Evolutionary conservation across 2,888 invertebrate genomes (phyloP).

Genomic region (Himalopsyche anomala): DNA sequence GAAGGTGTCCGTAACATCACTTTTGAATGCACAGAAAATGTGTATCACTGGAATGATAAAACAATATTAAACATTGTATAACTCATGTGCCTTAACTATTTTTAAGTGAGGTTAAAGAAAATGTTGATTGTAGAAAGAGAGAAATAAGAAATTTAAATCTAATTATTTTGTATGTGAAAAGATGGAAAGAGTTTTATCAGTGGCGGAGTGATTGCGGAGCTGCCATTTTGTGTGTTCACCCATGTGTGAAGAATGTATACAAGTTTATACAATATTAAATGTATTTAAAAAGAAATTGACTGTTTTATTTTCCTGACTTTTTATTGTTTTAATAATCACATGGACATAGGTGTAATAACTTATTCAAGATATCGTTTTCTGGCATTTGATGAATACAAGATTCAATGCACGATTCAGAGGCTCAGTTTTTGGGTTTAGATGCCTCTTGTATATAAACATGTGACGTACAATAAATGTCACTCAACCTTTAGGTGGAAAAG

Average conservation of each 20-base stretch:
- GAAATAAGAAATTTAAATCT: conserved; percentile 8
- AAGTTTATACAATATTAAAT: conserved; percentile 43
- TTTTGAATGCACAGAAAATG: not conserved
- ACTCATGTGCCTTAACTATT: conserved; percentile 37
- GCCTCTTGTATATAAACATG: too few species aligned
- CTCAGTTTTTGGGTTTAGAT: too few species aligned
- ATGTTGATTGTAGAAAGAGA: not conserved
- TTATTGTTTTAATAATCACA: too few species aligned
- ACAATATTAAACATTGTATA: conserved; percentile 38
- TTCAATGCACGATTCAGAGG: too few species aligned
- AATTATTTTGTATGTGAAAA: conserved; percentile 39
- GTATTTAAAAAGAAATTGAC: not conserved
- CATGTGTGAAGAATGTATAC: conserved; percentile 24
- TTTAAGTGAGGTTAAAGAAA: conserved; percentile 33
- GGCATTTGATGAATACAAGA: too few species aligned
- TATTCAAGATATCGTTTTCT: too few species aligned
- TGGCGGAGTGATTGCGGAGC: conserved; percentile 20
- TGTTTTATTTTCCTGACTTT: not conserved
- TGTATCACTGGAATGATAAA: conserved; percentile 36
- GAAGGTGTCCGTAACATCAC: not conserved
- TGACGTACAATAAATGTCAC: too few species aligned
- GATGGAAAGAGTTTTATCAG: conserved; percentile 1
- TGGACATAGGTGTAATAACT: too few species aligned
- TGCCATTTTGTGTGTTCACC: conserved; percentile 43
- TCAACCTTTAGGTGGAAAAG: too few species aligned